A percentile compares a stretch with the other conserved stretches of the same genome.
These are phyloP conservation scores for Lathamus discolor DNA, from an alignment of 2,113 vertebrate genomes.

Conservation along the genomic window DNA sequence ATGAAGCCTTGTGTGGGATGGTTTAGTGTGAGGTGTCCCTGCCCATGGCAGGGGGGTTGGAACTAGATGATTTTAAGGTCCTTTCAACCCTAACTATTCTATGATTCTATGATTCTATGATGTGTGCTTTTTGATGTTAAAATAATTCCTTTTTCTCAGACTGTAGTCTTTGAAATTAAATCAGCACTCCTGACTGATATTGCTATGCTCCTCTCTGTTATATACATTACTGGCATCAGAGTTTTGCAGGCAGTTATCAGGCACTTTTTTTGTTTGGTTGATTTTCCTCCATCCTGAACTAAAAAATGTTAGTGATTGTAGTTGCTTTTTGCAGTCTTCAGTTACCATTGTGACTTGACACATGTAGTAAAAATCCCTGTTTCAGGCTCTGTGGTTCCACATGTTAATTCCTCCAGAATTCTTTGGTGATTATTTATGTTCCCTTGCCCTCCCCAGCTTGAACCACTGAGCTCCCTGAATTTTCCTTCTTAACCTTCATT, in stretches of 20 bases:
- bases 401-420: slow-evolving; percentile 4
- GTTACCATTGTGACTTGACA: neutral
- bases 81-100: too few relatives aligned
- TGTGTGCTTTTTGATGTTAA: neutral
- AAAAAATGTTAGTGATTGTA: neutral
- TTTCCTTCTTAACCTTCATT: slow-evolving; percentile 37
- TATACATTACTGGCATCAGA: neutral
- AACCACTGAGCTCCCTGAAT: slow-evolving; percentile 37
- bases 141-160: neutral
- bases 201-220: neutral
- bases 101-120: neutral
- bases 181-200: neutral
- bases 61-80: too few relatives aligned
- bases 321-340: neutral
- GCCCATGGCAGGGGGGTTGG: too few relatives aligned
- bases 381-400: neutral
- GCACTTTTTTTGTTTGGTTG: neutral
- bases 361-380: neutral
- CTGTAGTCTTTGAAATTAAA: neutral
- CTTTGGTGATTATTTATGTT: slow-evolving; percentile 42
- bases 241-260: neutral
- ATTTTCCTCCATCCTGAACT: neutral
- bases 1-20: too few relatives aligned
- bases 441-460: neutral
- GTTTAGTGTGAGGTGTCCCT: too few relatives aligned